These are phyloP conservation scores for Elysia chlorotica DNA, from an alignment of 1,140 invertebrate genomes.

Conservation along the genomic window DNA sequence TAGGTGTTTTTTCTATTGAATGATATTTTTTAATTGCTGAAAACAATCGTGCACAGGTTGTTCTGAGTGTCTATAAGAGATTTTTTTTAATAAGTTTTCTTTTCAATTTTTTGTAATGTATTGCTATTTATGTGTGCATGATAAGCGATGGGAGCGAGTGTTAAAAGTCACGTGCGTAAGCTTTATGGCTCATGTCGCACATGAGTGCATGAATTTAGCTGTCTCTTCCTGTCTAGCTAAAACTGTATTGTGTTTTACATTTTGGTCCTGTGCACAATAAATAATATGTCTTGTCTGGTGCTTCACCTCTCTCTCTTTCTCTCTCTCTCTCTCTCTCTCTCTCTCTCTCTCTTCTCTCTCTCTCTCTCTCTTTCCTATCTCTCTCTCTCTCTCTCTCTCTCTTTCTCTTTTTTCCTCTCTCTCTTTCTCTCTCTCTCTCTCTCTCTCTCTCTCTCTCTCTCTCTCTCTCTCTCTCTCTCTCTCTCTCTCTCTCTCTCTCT, in stretches of 20 bases:
- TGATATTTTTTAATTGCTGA: neutral
- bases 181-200: neutral
- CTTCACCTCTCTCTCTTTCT: neutral
- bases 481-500: neutral
- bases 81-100: neutral
- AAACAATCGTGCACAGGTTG: neutral
- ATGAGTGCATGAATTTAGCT: neutral
- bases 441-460: neutral
- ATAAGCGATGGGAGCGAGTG: neutral
- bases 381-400: neutral
- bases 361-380: neutral
- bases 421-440: neutral
- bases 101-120: neutral
- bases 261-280: neutral
- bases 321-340: neutral
- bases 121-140: neutral
- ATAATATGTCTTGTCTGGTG: neutral
- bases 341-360: neutral
- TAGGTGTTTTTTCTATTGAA: too few species aligned
- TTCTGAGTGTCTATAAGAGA: neutral
- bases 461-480: conserved; percentile 1
- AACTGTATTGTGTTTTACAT: neutral
- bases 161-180: too few species aligned
- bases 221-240: too few species aligned
- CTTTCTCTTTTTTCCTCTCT: neutral